phyloP scores from a whole-genome alignment of 1,140 invertebrate species.

The Grapholita molesta region DNA sequence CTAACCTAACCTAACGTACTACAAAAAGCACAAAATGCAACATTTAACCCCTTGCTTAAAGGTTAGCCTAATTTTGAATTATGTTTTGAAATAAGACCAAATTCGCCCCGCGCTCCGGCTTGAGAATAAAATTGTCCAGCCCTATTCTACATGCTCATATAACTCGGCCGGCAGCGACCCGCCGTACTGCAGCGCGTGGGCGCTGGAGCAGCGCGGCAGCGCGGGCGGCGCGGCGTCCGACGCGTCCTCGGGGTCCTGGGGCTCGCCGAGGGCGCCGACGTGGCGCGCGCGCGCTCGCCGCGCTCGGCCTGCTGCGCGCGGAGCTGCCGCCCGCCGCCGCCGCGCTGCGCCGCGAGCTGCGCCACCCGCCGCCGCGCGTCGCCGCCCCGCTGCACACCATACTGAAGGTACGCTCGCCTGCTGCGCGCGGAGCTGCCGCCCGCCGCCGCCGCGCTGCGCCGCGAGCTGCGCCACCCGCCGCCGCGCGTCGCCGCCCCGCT shows the following conservation, averaged over 20 bases:
- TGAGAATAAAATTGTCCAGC: no score
- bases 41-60: no score
- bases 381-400: conserved; percentile 43
- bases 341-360: conserved; percentile 43
- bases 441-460: no score
- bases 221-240: conserved; percentile 27
- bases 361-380: conserved; percentile 35
- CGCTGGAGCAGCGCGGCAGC: conserved; percentile 27
- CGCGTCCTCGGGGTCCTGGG: conserved; percentile 41
- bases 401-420: conserved; percentile 49
- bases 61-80: no score
- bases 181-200: neutral
- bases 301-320: conserved; percentile 53
- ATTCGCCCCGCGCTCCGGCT: no score
- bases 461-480: no score
- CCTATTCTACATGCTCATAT: neutral
- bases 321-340: conserved; percentile 48
- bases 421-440: no score
- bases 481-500: no score
- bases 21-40: no score
- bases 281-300: conserved; percentile 52
- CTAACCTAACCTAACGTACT: no score
- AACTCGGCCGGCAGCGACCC: neutral
- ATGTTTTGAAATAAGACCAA: no score
- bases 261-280: conserved; percentile 53